Base-by-base conservation (phyloP, 2,888 invertebrate genomes). In the Pocota personata region DNA sequence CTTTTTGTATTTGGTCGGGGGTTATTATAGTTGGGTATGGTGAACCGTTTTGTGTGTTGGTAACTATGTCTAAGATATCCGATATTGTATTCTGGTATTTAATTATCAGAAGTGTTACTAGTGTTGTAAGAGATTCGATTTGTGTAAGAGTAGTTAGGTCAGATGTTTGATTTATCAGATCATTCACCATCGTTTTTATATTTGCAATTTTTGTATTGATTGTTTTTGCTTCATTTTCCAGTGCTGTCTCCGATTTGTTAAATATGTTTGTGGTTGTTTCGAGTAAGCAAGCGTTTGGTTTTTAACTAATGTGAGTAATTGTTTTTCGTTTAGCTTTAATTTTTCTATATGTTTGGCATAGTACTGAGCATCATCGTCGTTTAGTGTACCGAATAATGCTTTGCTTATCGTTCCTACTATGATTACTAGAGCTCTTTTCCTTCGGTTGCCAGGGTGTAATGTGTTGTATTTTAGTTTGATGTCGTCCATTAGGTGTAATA, bases 311-410 rank as follows among this genome's bases (percentile, higher is more conserved):
- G 30, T n/a, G n/a, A n/a, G n/a, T n/a, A n/a, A n/a, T n/a, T n/a
- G n/a, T n/a, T n/a, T 16, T 37, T n/a, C n/a, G 16, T 60, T 72
- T 2, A 16, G 5, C 12, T 16, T 50, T 16, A 50, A 4, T 16
- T 37, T 60, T 12, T 50, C 30, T 10, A 27, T 73, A 14, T 72
- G 72, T 35, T 14, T 72, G 7, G 24, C 58, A n/a, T 71, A 58
- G 21, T 19, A 58, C 0, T 46, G 19, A 0, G 40, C 57, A 1
- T 71, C 71, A 1, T 43, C 57, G 1, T 71, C 43, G 19, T 43
- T 7, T 48, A 72, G 12, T 1, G 72, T 60, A 0, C 58, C 46
- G 10, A 72, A 72, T 14, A 72, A 21, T 0, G 62, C 2, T 52
- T 71, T 71, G 19, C 71, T 43, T 3, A 71, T 0, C 1, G 8